A percentile compares a stretch with the other conserved stretches of the same genome.
Conservation (phyloP, 2,113 vertebrate species). For the Gopherus flavomarginatus region DNA sequence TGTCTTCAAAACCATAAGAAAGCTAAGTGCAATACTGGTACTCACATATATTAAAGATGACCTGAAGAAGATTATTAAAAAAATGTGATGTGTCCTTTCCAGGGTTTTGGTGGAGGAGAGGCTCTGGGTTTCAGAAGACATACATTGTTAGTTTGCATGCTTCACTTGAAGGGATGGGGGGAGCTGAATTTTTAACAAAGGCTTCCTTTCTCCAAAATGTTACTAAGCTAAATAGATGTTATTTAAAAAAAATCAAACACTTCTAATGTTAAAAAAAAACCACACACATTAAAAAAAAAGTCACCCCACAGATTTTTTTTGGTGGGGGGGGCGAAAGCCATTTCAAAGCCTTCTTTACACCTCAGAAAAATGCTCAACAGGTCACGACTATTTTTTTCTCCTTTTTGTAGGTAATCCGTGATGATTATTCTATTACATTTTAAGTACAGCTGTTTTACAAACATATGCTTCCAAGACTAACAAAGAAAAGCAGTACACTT, state of each 20-base stretch:
- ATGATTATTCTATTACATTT: background rate
- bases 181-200: background rate
- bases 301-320: background rate
- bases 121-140: background rate
- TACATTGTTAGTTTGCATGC: background rate
- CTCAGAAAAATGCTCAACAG: background rate
- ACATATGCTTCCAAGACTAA: background rate
- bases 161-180: background rate
- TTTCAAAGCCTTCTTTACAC: background rate
- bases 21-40: background rate
- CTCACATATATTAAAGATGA: background rate
- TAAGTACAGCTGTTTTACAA: background rate
- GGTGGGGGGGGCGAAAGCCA: background rate
- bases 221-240: background rate
- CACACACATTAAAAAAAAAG: background rate
- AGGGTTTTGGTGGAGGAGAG: background rate
- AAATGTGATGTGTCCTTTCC: background rate
- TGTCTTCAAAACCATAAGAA: background rate
- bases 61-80: background rate
- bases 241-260: background rate
- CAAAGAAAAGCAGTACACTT: background rate
- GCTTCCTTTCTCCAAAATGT: background rate
- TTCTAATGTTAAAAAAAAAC: background rate
- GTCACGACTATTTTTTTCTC: background rate
- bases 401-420: background rate